Evolutionary conservation across 2,797 vertebrate genomes (phyloP), one percentile per base, ranked within the genome.

Genomic region (Trematomus bernacchii): DNA sequence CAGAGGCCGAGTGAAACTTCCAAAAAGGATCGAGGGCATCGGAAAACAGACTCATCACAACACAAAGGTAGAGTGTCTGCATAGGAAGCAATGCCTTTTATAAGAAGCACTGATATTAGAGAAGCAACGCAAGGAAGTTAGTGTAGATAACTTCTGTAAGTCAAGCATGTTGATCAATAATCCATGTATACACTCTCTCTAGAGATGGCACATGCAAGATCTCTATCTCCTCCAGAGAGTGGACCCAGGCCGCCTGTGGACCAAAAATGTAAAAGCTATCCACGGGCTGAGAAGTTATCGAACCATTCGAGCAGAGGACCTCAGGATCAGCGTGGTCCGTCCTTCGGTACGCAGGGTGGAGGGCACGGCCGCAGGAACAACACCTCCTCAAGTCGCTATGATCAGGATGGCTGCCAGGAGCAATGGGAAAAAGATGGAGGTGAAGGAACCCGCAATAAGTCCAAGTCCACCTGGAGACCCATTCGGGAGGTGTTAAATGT

Each of bases 401-500:
- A 91, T 8, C 96, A 95, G 12, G 96, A 97, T 14, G 81, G 94
- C 73, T 93, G 94, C 69, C 96, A 95, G 46, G 97, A 97, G 27
- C 94, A 94, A 3, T 93, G 94, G 87, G 97, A 96, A 15, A 98
- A 92, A 90, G 91, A 89, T 23, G 91, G 88, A 23, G 76, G 83
- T n/a, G 91, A 87, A 23, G 90, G 89, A 71, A 89, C 88, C 83
- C 95, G 93, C 66, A 93, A 80, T 79, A 96, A 95, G 88, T 63
- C 90, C 0, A 95, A 95, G 76, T 92, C 96, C 21, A 95, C 95
- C 0, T 99, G 98, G 98, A 97, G 95, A 81, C 98, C 98, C 2
- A 94, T 97, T 85, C 91, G 98, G 23, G 97, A 99, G 82, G 97
- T 96, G 0, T 79, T 99, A 27, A 99, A 99, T 0, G 98, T 99